Conservation (phyloP, 2,888 invertebrate species). For the Anticlea derivata region DNA sequence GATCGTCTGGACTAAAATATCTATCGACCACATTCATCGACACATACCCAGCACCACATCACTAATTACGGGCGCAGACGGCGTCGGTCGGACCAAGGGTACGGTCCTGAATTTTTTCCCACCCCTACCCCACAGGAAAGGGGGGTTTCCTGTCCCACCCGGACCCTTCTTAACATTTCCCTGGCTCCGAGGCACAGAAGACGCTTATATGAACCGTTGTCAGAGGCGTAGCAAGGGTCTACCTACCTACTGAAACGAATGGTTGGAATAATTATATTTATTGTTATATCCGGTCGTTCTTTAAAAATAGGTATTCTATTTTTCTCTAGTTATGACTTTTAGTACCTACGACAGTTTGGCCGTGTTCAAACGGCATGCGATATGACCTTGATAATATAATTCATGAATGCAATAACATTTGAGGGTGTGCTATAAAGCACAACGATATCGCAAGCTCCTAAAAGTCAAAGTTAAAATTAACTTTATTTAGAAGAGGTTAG, state of each 20-base stretch:
- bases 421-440: too few species aligned
- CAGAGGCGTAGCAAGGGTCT: slow-evolving; percentile 20
- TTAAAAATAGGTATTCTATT: too few species aligned
- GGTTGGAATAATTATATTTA: slow-evolving; percentile 9
- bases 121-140: slow-evolving; percentile 65
- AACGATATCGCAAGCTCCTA: too few species aligned
- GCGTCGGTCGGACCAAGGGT: slow-evolving; percentile 78
- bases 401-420: too few species aligned
- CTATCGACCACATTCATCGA: slow-evolving; percentile 53
- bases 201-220: slow-evolving; percentile 43
- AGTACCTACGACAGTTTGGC: too few species aligned
- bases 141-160: slow-evolving; percentile 72
- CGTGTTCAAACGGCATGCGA: too few species aligned
- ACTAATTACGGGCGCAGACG: slow-evolving; percentile 80
- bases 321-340: too few species aligned
- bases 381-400: too few species aligned
- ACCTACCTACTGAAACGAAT: slow-evolving; percentile 3
- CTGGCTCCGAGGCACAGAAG: slow-evolving; percentile 79
- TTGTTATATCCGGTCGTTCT: background rate
- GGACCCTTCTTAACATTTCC: slow-evolving; percentile 80
- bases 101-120: slow-evolving; percentile 80
- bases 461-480: too few species aligned
- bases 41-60: slow-evolving; percentile 68
- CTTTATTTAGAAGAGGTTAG: too few species aligned
- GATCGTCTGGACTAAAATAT: slow-evolving; percentile 3